Evolutionary conservation across 1,140 invertebrate genomes (phyloP).

Genomic region (Ceratosolen fusciceps): DNA sequence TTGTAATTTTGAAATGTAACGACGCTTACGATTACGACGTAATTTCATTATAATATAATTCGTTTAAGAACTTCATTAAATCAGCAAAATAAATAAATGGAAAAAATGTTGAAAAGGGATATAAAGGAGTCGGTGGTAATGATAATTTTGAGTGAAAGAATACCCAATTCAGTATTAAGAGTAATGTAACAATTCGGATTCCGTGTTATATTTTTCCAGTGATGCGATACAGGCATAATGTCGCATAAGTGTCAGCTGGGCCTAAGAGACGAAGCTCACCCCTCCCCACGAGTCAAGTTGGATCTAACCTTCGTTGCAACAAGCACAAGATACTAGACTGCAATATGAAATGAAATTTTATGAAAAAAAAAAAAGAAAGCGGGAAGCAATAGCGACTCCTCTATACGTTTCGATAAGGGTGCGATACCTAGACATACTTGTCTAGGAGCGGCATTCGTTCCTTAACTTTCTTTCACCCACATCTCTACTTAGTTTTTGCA

Average conservation of each 20-base stretch:
- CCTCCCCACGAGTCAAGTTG: conserved; percentile 47
- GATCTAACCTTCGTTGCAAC: conserved; percentile 66
- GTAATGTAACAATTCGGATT: conserved; percentile 62
- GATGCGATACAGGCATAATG: conserved; percentile 62
- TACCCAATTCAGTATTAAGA: conserved; percentile 26
- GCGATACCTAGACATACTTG: neutral
- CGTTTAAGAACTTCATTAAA: neutral
- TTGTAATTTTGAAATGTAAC: too few relatives aligned
- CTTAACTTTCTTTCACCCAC: neutral
- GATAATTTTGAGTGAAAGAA: neutral
- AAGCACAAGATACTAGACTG: conserved; percentile 64
- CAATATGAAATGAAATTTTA: conserved; percentile 53
- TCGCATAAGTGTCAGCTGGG: conserved; percentile 57
- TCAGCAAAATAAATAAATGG: neutral
- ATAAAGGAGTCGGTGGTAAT: conserved; percentile 18
- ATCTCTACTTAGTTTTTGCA: neutral
- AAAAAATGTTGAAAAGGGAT: neutral
- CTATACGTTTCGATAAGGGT: neutral
- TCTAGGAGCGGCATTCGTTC: neutral
- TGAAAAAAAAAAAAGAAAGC: conserved; percentile 1
- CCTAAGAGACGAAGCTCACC: conserved; percentile 56
- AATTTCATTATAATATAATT: too few relatives aligned
- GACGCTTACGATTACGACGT: too few relatives aligned
- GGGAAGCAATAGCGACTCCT: neutral
- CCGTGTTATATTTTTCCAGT: conserved; percentile 68